Evolutionary conservation across 2,888 invertebrate genomes (phyloP).

Genomic region (Dusona sp.): DNA sequence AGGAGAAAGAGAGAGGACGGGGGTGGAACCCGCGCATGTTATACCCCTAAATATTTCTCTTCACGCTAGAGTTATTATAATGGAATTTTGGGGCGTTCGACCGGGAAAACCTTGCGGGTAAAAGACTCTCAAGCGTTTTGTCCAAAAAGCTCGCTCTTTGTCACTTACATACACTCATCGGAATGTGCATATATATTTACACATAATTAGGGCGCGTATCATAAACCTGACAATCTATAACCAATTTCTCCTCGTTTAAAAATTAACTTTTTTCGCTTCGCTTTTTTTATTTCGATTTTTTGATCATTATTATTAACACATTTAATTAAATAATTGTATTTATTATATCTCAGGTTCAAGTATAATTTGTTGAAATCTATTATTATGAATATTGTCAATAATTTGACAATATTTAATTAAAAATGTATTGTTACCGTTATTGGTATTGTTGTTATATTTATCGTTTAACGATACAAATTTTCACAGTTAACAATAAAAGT

Average conservation of each 20-base stretch:
- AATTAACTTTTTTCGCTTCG: neutral
- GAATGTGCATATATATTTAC: neutral
- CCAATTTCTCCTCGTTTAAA: neutral
- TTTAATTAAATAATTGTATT: neutral
- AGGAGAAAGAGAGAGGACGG: too few relatives aligned
- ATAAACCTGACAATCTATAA: neutral
- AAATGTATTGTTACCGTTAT: neutral
- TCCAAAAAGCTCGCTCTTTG: conserved; percentile 3
- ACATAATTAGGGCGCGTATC: neutral
- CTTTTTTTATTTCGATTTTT: neutral
- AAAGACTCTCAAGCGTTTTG: conserved; percentile 19
- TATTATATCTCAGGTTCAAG: neutral
- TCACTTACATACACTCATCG: neutral
- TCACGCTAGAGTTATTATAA: conserved; percentile 69
- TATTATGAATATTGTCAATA: neutral
- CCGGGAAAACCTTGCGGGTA: neutral
- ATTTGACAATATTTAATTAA: neutral
- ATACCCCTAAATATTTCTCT: conserved; percentile 40
- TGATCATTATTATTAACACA: neutral
- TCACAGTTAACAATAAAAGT: neutral
- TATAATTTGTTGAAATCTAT: neutral
- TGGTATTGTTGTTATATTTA: neutral
- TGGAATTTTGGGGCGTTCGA: conserved; percentile 62
- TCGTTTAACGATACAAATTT: conserved; percentile 16
- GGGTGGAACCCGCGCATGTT: conserved; percentile 1